Conservation (phyloP, 2,113 vertebrate genomes). For the Irena cyanogastra region DNA sequence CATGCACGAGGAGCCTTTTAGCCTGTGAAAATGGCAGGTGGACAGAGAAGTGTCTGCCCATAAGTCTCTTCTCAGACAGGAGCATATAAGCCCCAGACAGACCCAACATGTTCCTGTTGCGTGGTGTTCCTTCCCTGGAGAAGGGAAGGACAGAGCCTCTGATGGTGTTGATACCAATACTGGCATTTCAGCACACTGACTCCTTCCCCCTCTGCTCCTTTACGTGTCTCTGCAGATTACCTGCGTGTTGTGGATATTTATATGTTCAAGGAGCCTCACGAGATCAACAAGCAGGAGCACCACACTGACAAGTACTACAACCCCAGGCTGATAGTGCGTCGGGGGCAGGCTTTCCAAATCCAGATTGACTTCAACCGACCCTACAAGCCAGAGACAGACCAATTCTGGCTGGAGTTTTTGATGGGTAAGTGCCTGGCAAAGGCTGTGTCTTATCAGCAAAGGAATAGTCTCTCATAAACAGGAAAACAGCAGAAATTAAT, state of each 20-base stretch:
- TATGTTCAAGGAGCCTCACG: constrained; percentile 70
- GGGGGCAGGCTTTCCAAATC: constrained; percentile 86
- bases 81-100: background rate
- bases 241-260: constrained; percentile 77
- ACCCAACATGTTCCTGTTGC: background rate
- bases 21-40: background rate
- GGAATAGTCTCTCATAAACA: background rate
- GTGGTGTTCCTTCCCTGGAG: background rate
- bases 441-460: background rate
- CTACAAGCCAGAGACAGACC: constrained; percentile 77
- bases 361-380: constrained; percentile 83
- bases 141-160: background rate
- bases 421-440: constrained; percentile 80
- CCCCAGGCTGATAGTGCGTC: constrained; percentile 80
- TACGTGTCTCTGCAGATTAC: constrained; percentile 68
- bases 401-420: constrained; percentile 86
- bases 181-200: background rate
- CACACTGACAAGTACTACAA: constrained; percentile 79
- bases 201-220: background rate
- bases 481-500: background rate
- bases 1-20: background rate
- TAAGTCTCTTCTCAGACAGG: background rate
- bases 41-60: background rate
- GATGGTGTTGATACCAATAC: background rate
- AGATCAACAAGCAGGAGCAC: constrained; percentile 82